phyloP scores from a whole-genome alignment of 2,797 vertebrate genomes.

The Poeciliopsis gracilis region DNA sequence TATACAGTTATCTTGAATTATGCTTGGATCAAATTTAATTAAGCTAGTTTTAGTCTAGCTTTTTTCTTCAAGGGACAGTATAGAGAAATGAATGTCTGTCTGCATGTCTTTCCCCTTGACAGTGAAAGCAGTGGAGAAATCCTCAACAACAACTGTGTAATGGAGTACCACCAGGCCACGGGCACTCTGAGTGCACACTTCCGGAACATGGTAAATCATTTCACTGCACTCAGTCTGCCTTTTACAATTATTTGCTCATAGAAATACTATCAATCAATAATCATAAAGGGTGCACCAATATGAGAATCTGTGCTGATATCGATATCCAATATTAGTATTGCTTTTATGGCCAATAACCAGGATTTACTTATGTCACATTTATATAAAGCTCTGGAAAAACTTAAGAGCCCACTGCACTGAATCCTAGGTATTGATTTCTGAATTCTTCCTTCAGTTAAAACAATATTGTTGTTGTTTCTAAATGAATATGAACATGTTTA shows the following conservation, averaged over 20 bases:
- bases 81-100: not conserved
- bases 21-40: not conserved
- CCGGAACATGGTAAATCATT: constrained; percentile 83
- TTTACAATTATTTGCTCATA: not conserved
- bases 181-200: constrained; percentile 86
- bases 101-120: not conserved
- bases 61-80: not conserved
- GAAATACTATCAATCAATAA: not conserved
- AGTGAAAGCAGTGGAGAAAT: constrained; percentile 96
- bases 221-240: not conserved
- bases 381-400: too few relatives aligned
- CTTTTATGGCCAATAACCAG: not conserved
- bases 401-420: too few relatives aligned
- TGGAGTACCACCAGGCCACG: constrained; percentile 89
- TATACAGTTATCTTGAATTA: not conserved
- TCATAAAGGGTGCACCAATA: not conserved
- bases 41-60: not conserved
- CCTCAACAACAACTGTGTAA: constrained; percentile 96
- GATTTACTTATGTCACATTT: too few relatives aligned
- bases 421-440: too few relatives aligned
- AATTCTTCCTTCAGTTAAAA: too few relatives aligned
- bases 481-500: too few relatives aligned
- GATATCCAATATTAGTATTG: not conserved
- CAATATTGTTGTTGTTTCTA: too few relatives aligned
- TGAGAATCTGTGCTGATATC: too few relatives aligned